phyloP scores from a whole-genome alignment of 2,113 vertebrate species.

The Arothron firmamentum region DNA sequence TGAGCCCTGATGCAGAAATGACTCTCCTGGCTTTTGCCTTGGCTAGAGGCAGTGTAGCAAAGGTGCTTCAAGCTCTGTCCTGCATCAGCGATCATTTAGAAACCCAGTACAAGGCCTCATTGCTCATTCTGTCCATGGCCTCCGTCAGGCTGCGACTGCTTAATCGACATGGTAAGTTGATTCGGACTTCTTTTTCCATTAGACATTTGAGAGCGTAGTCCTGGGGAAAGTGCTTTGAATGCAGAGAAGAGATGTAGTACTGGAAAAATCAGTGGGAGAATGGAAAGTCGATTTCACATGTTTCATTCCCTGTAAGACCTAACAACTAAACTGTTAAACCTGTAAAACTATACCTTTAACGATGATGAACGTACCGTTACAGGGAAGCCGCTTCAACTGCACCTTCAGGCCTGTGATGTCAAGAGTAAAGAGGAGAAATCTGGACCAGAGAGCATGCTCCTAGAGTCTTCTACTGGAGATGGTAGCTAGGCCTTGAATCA shows the following conservation, averaged over 20 bases:
- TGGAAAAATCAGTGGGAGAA: background rate
- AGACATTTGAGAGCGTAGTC: slow-evolving; percentile 9
- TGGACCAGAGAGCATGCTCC: slow-evolving; percentile 91
- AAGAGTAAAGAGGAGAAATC: slow-evolving; percentile 97
- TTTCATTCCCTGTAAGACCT: background rate
- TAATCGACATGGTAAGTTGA: slow-evolving; percentile 86
- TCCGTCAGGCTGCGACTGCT: slow-evolving; percentile 87
- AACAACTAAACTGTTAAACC: background rate
- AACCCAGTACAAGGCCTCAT: slow-evolving; percentile 81
- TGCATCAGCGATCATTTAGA: slow-evolving; percentile 83
- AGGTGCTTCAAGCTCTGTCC: slow-evolving; percentile 87
- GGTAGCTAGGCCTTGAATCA: slow-evolving; percentile 69
- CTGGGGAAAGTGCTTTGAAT: slow-evolving; percentile 16
- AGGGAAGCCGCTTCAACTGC: slow-evolving; percentile 89
- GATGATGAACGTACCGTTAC: slow-evolving; percentile 2
- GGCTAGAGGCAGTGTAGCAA: slow-evolving; percentile 90
- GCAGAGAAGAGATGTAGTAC: slow-evolving; percentile 1
- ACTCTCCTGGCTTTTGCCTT: slow-evolving; percentile 93
- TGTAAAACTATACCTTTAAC: background rate
- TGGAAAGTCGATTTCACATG: too few relatives aligned
- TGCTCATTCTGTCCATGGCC: slow-evolving; percentile 88
- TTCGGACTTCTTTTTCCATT: background rate
- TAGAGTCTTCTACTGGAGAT: slow-evolving; percentile 86
- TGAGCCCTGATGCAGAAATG: slow-evolving; percentile 88
- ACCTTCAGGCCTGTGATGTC: slow-evolving; percentile 91